Evolutionary conservation across 2,888 invertebrate species (phyloP).

Genomic region (Trilocha varians): DNA sequence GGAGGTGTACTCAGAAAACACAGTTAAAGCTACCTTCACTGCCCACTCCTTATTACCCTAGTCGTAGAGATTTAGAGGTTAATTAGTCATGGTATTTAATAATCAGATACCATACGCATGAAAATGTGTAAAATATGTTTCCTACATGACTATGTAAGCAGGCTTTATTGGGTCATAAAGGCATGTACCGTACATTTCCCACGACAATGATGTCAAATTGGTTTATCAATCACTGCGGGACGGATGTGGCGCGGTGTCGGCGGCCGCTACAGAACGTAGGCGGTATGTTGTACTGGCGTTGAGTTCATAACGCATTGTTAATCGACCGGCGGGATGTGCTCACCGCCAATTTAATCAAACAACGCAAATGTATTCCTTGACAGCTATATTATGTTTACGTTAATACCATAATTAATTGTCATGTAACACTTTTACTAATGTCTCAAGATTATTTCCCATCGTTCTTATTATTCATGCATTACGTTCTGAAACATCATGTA

Average conservation of each 20-base stretch:
- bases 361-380: slow-evolving; percentile 2
- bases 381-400: neutral
- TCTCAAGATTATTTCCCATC: neutral
- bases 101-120: no score
- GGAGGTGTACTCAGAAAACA: no score
- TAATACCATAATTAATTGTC: neutral
- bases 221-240: slow-evolving; percentile 62
- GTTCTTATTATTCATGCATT: slow-evolving; percentile 1
- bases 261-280: slow-evolving; percentile 40
- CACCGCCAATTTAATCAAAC: slow-evolving; percentile 27
- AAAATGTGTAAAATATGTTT: no score
- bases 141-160: no score
- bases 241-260: slow-evolving; percentile 53
- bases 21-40: no score
- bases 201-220: slow-evolving; percentile 64
- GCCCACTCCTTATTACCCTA: no score
- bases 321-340: slow-evolving; percentile 36
- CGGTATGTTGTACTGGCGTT: slow-evolving; percentile 42
- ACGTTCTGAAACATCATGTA: neutral
- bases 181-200: slow-evolving; percentile 35
- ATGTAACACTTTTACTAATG: neutral
- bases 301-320: slow-evolving; percentile 38
- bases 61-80: no score
- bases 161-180: neutral
- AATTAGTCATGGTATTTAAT: no score